Evolutionary conservation across 2,113 vertebrate species (phyloP), one percentile per base, ranked within the genome.

Genomic region (Triplophysa siluroides): DNA sequence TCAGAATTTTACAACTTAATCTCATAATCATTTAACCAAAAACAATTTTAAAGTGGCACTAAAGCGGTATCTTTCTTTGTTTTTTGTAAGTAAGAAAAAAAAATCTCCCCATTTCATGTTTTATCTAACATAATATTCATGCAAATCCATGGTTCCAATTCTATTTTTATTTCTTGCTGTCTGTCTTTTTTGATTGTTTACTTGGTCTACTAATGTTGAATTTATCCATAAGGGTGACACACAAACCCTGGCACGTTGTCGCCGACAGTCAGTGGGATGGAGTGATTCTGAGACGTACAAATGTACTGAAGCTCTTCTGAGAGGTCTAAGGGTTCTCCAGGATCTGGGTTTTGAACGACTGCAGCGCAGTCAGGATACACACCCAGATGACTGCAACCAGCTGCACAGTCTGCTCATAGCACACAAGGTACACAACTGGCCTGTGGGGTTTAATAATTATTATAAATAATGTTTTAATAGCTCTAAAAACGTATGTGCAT

Each of bases 371-470:
- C 87, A 84, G 87, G 88, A 12, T 84, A 88, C 2, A 77, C 88
- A 18, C 18, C 78, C 88, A 11, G 93, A 88, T 86, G 95, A 85
- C 84, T 92, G 84, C 86, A 80, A 50, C 66, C 89, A 92, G 80
- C 89, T 97, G 72, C 91, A 92, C 63, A 88, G 85, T 33, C 80
- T 89, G 23, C 85, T 96, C 87, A 85, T 90, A 83, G 92, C 91
- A 85, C 91, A 94, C 77, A 91, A 95, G 95, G 97, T 98, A 81
- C 67, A 78, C 66, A 38, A 16, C 16, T 65, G 74, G 43, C 1
- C 21, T 29, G 26, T 58, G 18, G 19, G 16, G 52, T 19, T 7
- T 18, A 19, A 54, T 16, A 1, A 54, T 54, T n/a, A 18, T 54
- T 1, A 38, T 38, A 38, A 33, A 33, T 33, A 33, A 33, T 33